phyloP scores from a whole-genome alignment of 1,140 invertebrate species.

The Papilio xuthus region DNA sequence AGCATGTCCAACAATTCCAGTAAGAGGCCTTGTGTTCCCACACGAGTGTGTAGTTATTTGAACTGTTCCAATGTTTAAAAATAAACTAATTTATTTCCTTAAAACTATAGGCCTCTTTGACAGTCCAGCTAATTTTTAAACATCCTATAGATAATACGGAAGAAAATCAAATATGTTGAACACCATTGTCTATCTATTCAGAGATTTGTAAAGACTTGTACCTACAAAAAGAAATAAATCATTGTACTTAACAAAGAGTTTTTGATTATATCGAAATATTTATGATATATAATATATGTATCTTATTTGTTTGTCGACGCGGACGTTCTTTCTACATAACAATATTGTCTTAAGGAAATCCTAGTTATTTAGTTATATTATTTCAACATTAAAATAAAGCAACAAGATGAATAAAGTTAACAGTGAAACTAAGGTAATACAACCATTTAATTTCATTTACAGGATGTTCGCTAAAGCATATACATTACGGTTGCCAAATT shows the following conservation, averaged over 20 bases:
- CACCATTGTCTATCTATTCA: neutral
- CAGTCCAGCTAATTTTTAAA: neutral
- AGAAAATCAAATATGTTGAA: neutral
- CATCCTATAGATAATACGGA: neutral
- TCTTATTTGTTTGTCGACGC: too few species aligned
- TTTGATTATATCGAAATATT: neutral
- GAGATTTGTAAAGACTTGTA: neutral
- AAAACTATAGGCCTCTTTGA: conserved; percentile 32
- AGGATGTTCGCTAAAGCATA: neutral
- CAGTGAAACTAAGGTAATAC: neutral
- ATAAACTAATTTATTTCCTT: conserved; percentile 42
- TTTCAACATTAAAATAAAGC: neutral
- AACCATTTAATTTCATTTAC: neutral
- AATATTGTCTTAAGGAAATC: too few species aligned
- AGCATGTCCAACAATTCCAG: conserved; percentile 83
- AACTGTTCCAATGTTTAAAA: conserved; percentile 46
- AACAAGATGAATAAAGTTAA: neutral
- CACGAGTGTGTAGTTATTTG: conserved; percentile 87
- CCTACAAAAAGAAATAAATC: conserved; percentile 1
- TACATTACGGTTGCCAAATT: neutral
- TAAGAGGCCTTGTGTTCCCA: conserved; percentile 82
- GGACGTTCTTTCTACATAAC: too few species aligned
- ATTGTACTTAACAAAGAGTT: neutral
- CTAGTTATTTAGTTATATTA: too few species aligned
- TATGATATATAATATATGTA: too few species aligned